Conservation (phyloP, 2,888 invertebrate species). For the Troglohyphantes excavatus region DNA sequence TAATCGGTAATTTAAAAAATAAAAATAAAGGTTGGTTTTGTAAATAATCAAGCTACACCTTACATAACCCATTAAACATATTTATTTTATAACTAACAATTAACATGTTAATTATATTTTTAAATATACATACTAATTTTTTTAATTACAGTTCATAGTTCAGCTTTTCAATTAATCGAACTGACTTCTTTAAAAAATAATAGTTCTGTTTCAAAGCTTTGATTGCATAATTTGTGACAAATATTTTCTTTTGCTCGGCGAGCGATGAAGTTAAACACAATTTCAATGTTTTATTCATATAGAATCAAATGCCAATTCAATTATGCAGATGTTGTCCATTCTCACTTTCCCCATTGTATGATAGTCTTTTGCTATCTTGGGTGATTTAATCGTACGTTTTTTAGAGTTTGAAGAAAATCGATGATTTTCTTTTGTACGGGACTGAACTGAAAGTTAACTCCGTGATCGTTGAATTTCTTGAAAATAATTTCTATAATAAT, state of each 20-base stretch:
- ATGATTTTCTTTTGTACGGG: background rate
- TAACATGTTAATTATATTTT: too few relatives aligned
- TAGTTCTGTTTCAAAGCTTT: background rate
- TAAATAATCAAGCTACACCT: too few relatives aligned
- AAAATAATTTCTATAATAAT: background rate
- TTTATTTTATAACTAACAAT: too few relatives aligned
- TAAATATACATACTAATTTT: too few relatives aligned
- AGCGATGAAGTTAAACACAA: background rate
- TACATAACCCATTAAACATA: too few relatives aligned
- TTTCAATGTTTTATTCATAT: slow-evolving; percentile 28
- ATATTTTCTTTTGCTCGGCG: background rate
- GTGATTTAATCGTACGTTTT: background rate
- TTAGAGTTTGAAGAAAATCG: background rate
- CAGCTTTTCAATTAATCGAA: too few relatives aligned
- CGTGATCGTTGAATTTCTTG: background rate
- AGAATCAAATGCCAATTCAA: slow-evolving; percentile 25
- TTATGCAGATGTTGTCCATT: slow-evolving; percentile 20
- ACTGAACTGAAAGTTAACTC: background rate
- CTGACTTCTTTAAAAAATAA: too few relatives aligned
- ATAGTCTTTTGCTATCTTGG: background rate
- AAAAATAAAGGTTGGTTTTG: too few relatives aligned
- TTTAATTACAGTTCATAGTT: too few relatives aligned
- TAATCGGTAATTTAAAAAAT: too few relatives aligned
- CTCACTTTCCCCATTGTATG: background rate
- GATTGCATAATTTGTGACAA: background rate